phyloP scores from a whole-genome alignment of 2,888 invertebrate species.

The Andrena marginata region DNA sequence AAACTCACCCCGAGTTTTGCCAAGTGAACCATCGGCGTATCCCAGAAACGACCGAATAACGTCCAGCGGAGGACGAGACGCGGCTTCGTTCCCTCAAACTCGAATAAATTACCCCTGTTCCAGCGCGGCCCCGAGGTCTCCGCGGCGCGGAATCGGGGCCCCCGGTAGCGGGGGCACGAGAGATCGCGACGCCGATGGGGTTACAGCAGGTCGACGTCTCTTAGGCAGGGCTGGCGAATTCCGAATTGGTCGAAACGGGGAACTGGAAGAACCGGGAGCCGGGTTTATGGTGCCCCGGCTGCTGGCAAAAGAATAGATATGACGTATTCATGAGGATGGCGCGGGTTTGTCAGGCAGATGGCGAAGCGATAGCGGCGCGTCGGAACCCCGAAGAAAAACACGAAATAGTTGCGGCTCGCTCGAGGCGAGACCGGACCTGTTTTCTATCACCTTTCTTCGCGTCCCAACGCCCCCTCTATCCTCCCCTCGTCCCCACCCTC shows the following conservation, averaged over 20 bases:
- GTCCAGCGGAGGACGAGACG: neutral
- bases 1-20: no score
- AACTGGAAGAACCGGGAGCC: conserved; percentile 36
- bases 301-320: conserved; percentile 80
- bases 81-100: neutral
- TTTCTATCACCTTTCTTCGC: conserved; percentile 83
- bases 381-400: conserved; percentile 81
- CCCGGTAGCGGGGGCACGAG: conserved; percentile 37
- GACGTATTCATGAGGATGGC: conserved; percentile 83
- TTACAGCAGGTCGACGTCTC: conserved; percentile 61
- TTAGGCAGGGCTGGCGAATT: conserved; percentile 51
- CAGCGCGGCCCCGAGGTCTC: no score
- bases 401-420: conserved; percentile 83
- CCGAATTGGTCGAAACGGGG: conserved; percentile 66
- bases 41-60: neutral
- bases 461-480: conserved; percentile 59
- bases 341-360: conserved; percentile 80
- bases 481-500: conserved; percentile 38
- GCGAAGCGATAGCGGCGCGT: conserved; percentile 80
- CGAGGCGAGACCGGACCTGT: conserved; percentile 83
- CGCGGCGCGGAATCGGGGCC: conserved; percentile 25
- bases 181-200: conserved; percentile 57
- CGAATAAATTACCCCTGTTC: conserved; percentile 37
- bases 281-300: conserved; percentile 72
- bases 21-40: no score